Base-by-base conservation (phyloP, 2,797 vertebrate genomes). In the Rhinoraja longicauda region DNA sequence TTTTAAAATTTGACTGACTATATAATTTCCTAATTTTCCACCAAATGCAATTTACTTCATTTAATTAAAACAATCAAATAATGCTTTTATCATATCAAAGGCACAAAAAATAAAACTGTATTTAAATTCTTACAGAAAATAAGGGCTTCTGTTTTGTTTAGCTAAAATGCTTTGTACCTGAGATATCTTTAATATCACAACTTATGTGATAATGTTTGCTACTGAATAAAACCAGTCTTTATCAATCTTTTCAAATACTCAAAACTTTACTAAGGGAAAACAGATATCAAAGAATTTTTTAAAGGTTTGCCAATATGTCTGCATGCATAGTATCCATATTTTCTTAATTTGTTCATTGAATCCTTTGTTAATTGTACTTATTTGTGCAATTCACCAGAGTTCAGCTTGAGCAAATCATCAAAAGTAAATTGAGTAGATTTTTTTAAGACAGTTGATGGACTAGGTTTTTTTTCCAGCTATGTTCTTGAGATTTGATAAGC, bases 291-390 rank as follows among this genome's bases (percentile, higher is more conserved):
- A 57, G 24, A 70, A 75, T 7, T 97, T 97, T 97, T 97, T 96
- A 94, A 96, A 94, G 95, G 94, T 97, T 96, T 97, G 96, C 97
- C 97, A 96, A 97, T 97, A 95, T 96, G 95, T 96, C 95, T 97
- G 96, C 97, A 97, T 97, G 96, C 96, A 96, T 95, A 97, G 96
- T 97, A 96, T 96, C 96, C 97, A 96, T 97, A 29, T 92, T 92
- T 97, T 97, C 96, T 97, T 97, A 97, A 97, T 96, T 96, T 96
- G 96, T 96, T 96, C 96, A 96, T 94, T 95, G 96, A 95, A 96
- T 96, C 96, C 96, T 97, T 97, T 97, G 96, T 97, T 96, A 96
- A 96, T 94, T 95, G 95, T 75, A 29, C 26, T 96, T 97, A 95
- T 96, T 96, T 96, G 94, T 96, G 96, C 97, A 97, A 96, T 96